phyloP scores from a whole-genome alignment of 2,888 invertebrate genomes.

The Sabatieria punctata region DNA sequence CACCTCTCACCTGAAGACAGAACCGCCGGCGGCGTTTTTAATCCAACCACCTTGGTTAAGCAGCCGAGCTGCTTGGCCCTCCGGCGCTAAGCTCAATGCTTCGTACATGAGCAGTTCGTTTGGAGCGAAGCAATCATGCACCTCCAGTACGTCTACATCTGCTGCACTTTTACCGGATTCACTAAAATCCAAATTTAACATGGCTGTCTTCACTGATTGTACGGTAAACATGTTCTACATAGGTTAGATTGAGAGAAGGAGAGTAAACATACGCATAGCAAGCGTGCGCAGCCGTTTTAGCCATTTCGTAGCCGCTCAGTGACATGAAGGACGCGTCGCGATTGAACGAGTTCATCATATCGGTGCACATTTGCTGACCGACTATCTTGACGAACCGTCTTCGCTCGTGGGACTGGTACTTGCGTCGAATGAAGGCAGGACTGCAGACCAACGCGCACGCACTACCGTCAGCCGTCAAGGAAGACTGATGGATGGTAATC shows the following conservation, averaged over 20 bases:
- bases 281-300: conserved; percentile 57
- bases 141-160: conserved; percentile 79
- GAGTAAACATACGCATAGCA: conserved; percentile 51
- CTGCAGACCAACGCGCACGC: conserved; percentile 74
- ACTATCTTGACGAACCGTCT: conserved; percentile 67
- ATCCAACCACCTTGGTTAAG: conserved; percentile 19
- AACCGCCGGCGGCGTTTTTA: conserved; percentile 20
- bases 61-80: conserved; percentile 20
- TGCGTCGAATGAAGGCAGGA: conserved; percentile 60
- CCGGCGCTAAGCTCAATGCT: conserved; percentile 62
- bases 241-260: conserved; percentile 13
- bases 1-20: conserved; percentile 4
- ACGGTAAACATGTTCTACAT: no score
- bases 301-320: conserved; percentile 78
- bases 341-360: conserved; percentile 61
- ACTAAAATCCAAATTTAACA: no score
- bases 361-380: conserved; percentile 88
- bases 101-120: conserved; percentile 92
- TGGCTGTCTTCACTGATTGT: no score
- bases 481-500: conserved; percentile 16
- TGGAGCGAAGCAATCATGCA: conserved; percentile 90
- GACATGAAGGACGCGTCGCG: conserved; percentile 39
- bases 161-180: no score
- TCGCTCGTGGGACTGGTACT: conserved; percentile 32
- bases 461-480: conserved; percentile 68